phyloP scores from a whole-genome alignment of 2,888 invertebrate species.

The Phymatocera aterrima region DNA sequence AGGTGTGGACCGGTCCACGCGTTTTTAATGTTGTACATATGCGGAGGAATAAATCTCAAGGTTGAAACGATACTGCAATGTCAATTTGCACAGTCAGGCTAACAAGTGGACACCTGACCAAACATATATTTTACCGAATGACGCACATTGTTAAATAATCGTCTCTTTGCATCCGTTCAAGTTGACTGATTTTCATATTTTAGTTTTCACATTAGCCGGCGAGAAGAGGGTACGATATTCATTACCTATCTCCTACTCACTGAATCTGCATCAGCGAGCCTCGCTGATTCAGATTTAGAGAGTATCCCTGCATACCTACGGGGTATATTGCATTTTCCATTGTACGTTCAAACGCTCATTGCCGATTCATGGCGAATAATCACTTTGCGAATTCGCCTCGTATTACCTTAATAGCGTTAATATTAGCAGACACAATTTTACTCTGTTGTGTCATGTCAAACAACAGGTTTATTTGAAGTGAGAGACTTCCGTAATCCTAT shows the following conservation, averaged over 20 bases:
- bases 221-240: no score
- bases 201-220: no score
- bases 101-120: background rate
- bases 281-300: background rate
- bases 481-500: background rate
- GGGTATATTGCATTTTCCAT: background rate
- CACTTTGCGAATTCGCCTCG: slow-evolving; percentile 2
- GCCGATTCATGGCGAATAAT: background rate
- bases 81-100: background rate
- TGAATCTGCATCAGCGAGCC: background rate
- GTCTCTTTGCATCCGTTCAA: no score
- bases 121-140: no score
- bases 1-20: background rate
- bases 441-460: background rate
- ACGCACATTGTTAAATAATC: background rate
- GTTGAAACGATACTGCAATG: background rate
- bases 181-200: no score
- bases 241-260: no score
- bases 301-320: background rate
- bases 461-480: background rate
- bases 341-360: background rate
- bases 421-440: background rate
- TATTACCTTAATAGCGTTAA: slow-evolving; percentile 1
- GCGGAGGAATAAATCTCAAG: background rate
- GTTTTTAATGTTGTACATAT: background rate